Conservation (phyloP, 2,113 vertebrate genomes). For the Siniperca knerii region DNA sequence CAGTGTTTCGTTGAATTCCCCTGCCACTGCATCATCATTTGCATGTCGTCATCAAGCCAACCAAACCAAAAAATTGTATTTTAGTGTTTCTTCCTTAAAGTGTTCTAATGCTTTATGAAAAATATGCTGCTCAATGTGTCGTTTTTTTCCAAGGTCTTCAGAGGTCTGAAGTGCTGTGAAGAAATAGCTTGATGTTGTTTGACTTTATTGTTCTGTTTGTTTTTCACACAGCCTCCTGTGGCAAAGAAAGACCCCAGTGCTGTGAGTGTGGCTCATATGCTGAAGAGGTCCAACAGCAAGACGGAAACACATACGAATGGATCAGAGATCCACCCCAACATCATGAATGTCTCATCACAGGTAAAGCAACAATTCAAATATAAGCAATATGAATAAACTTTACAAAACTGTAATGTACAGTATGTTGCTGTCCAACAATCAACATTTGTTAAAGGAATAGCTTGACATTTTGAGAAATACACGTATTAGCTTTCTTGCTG, state of each 20-base stretch:
- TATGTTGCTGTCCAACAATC: neutral
- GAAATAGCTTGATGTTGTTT: neutral
- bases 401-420: neutral
- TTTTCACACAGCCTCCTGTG: slow-evolving; percentile 80
- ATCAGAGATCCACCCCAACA: slow-evolving; percentile 67
- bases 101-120: neutral
- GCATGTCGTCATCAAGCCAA: slow-evolving; percentile 28
- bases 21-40: slow-evolving; percentile 25
- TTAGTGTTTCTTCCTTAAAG: slow-evolving; percentile 14
- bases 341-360: slow-evolving; percentile 72
- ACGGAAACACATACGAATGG: slow-evolving; percentile 78
- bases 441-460: neutral
- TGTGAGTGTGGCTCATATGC: slow-evolving; percentile 78
- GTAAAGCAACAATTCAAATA: slow-evolving; percentile 53
- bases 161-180: neutral
- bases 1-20: slow-evolving; percentile 32
- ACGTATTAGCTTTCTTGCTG: neutral
- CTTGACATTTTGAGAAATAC: neutral
- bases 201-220: slow-evolving; percentile 11
- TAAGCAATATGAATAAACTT: neutral
- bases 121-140: neutral
- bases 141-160: neutral
- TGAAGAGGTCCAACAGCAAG: slow-evolving; percentile 74
- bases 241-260: slow-evolving; percentile 84
- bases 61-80: slow-evolving; percentile 22